These are phyloP conservation scores for Ambastaia sidthimunki DNA, from an alignment of 2,797 vertebrate genomes.

Conservation along the genomic window DNA sequence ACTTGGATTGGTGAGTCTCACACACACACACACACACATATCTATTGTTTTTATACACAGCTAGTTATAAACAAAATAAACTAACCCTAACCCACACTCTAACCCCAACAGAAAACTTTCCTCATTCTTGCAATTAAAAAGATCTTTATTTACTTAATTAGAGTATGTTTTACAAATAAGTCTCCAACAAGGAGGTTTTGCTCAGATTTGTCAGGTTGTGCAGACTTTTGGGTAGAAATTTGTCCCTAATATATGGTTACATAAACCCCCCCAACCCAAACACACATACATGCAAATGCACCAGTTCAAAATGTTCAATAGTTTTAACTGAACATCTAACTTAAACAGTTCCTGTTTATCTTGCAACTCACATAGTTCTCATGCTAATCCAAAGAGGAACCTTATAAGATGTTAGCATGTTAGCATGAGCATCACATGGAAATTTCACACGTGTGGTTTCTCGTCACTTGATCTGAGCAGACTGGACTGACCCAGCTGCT, in stretches of 20 bases:
- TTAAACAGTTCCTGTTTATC: neutral
- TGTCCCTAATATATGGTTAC: too few species aligned
- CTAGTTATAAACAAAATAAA: too few species aligned
- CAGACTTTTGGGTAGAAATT: too few species aligned
- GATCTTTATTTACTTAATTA: too few species aligned
- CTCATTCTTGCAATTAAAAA: too few species aligned
- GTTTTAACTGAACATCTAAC: constrained; percentile 3
- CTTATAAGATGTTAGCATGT: neutral
- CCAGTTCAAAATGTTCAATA: neutral
- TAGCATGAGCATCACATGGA: neutral
- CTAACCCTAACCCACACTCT: too few species aligned
- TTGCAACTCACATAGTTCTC: neutral
- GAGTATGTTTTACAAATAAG: too few species aligned
- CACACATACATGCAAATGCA: neutral
- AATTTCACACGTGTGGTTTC: constrained; percentile 7
- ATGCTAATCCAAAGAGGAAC: constrained; percentile 1
- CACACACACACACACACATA: neutral
- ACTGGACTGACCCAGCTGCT: constrained; percentile 27
- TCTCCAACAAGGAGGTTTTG: too few species aligned
- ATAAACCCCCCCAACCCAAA: too few species aligned
- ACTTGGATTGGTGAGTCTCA: constrained; percentile 85
- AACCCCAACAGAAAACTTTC: too few species aligned
- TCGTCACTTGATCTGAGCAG: constrained; percentile 2
- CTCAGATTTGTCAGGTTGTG: too few species aligned
- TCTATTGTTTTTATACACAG: too few species aligned